Evolutionary conservation across 2,888 invertebrate species (phyloP).

Genomic region (Pterostichus niger): DNA sequence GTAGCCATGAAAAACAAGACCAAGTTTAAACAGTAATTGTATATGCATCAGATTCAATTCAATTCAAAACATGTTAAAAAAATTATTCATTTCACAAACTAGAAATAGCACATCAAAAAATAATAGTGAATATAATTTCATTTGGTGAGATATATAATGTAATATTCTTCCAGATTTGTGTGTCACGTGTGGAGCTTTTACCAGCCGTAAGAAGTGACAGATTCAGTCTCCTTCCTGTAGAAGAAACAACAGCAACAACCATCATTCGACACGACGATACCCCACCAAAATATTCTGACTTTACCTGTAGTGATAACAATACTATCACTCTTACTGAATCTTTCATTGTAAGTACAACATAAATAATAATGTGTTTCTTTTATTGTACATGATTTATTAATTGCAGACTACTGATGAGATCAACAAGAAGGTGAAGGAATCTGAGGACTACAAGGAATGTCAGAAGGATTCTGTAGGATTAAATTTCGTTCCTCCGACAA

Average conservation of each 20-base stretch:
- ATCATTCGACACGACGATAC: not conserved
- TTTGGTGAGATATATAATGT: not conserved
- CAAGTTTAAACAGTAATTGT: no score
- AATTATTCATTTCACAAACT: no score
- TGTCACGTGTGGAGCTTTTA: not conserved
- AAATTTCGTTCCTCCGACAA: conserved; percentile 55
- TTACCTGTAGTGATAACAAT: not conserved
- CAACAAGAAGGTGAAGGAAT: conserved; percentile 1
- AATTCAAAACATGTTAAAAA: no score
- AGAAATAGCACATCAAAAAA: no score
- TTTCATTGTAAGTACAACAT: conserved; percentile 3
- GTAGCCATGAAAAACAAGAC: no score
- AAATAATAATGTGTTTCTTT: not conserved
- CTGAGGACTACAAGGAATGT: conserved; percentile 28
- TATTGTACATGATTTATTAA: no score
- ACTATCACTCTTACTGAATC: not conserved
- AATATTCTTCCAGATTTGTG: not conserved
- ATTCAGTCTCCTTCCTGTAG: not conserved
- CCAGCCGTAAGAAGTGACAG: not conserved
- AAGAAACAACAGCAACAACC: not conserved
- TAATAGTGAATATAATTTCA: no score
- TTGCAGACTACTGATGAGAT: not conserved
- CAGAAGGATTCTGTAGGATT: conserved; percentile 45
- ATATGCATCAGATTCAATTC: no score
- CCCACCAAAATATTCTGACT: no score